phyloP scores from a whole-genome alignment of 2,113 vertebrate genomes.

The Saguinus midas region DNA sequence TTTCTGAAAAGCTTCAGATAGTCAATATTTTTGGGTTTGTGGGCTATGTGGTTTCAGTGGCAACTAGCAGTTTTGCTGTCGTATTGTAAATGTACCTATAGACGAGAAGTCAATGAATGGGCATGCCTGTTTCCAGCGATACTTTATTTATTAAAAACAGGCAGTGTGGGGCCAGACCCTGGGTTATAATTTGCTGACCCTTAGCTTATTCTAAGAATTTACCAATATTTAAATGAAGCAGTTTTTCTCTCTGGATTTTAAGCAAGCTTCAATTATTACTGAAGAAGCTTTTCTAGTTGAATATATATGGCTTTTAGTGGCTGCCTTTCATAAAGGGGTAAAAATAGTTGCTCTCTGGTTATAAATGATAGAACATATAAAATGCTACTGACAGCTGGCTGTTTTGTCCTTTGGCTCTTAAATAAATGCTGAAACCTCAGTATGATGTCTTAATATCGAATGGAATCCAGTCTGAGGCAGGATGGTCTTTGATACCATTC shows the following conservation, averaged over 20 bases:
- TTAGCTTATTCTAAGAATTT: background rate
- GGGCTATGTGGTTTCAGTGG: background rate
- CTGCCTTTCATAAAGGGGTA: background rate
- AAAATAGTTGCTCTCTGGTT: constrained; percentile 24
- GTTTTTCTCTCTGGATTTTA: background rate
- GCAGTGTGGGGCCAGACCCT: background rate
- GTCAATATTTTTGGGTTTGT: background rate
- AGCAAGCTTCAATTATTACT: background rate
- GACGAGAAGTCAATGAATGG: background rate
- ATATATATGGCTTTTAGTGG: background rate
- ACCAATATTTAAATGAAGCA: background rate
- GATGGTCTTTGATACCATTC: background rate
- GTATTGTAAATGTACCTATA: background rate
- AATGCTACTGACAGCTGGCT: background rate
- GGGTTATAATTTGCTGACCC: background rate
- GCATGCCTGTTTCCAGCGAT: background rate
- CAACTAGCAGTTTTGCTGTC: background rate
- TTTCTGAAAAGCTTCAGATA: background rate
- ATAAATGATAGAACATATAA: background rate
- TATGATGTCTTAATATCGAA: background rate
- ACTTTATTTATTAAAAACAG: background rate
- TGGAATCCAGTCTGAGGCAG: background rate
- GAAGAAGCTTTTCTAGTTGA: background rate
- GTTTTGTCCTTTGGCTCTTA: constrained; percentile 26
- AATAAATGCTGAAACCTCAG: background rate